These are phyloP conservation scores for Rhinichthys osculus DNA, from an alignment of 2,797 vertebrate species.

Conservation along the genomic window DNA sequence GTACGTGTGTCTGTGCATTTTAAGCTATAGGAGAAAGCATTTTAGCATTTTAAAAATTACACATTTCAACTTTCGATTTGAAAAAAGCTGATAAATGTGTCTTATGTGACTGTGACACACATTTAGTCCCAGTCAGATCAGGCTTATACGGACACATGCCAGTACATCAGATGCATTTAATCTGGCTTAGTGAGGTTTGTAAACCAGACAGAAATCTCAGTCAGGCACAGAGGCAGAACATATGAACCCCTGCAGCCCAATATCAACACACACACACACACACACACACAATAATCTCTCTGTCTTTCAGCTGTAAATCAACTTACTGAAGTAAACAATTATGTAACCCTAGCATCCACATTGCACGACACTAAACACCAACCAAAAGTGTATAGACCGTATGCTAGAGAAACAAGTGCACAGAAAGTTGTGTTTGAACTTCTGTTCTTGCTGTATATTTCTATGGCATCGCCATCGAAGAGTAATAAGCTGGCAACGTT, in stretches of 20 bases:
- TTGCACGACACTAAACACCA: neutral
- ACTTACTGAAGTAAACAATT: neutral
- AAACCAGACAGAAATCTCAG: neutral
- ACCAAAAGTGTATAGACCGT: neutral
- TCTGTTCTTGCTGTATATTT: neutral
- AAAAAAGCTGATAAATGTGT: neutral
- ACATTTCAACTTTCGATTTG: too few relatives aligned
- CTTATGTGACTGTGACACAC: neutral
- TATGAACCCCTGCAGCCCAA: neutral
- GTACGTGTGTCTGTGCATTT: neutral
- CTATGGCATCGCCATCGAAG: neutral
- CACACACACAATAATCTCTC: neutral
- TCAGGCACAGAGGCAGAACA: neutral
- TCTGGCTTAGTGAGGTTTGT: slow-evolving; percentile 24
- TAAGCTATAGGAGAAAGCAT: neutral
- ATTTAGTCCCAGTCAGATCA: neutral
- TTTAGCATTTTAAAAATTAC: neutral
- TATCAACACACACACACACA: neutral
- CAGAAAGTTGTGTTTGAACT: neutral
- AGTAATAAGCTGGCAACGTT: neutral
- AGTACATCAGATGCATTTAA: slow-evolving; percentile 10
- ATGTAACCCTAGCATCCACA: neutral
- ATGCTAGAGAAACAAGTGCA: neutral
- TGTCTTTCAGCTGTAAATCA: neutral
- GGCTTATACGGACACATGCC: neutral